phyloP scores from a whole-genome alignment of 2,797 vertebrate genomes.

The Periparus ater region DNA sequence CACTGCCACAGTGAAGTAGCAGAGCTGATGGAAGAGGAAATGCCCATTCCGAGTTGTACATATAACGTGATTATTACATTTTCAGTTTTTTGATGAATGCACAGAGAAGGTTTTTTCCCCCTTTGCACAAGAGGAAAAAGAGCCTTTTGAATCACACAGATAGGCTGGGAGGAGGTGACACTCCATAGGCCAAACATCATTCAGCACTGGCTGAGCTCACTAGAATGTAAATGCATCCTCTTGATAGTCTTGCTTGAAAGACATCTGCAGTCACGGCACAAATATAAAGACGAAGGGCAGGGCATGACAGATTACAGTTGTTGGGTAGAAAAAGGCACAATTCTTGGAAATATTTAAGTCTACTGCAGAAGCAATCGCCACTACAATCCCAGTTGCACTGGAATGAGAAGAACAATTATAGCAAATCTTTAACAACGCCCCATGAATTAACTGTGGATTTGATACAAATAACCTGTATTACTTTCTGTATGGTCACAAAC shows the following conservation, averaged over 20 bases:
- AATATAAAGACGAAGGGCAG: slow-evolving; percentile 11
- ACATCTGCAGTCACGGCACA: slow-evolving; percentile 22
- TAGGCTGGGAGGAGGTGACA: slow-evolving; percentile 18
- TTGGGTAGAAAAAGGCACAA: not conserved
- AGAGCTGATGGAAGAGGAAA: slow-evolving; percentile 22
- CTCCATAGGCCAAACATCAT: slow-evolving; percentile 27
- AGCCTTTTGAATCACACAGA: slow-evolving; percentile 45
- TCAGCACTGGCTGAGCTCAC: not conserved
- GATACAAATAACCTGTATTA: not conserved
- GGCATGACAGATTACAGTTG: slow-evolving; percentile 29
- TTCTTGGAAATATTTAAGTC: slow-evolving; percentile 1
- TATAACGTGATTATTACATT: slow-evolving; percentile 33
- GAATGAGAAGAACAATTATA: slow-evolving; percentile 6
- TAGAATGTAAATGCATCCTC: slow-evolving; percentile 19
- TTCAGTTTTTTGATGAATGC: slow-evolving; percentile 43
- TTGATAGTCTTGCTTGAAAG: slow-evolving; percentile 39
- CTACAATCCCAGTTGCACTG: not conserved
- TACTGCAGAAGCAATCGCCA: not conserved
- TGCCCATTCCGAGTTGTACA: not conserved
- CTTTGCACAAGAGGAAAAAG: not conserved
- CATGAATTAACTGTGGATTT: not conserved
- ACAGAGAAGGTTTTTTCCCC: not conserved
- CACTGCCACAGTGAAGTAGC: not conserved
- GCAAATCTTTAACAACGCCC: not conserved
- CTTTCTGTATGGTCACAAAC: not conserved